Evolutionary conservation across 2,888 invertebrate species (phyloP).

Genomic region (Epirrhoe alternata): DNA sequence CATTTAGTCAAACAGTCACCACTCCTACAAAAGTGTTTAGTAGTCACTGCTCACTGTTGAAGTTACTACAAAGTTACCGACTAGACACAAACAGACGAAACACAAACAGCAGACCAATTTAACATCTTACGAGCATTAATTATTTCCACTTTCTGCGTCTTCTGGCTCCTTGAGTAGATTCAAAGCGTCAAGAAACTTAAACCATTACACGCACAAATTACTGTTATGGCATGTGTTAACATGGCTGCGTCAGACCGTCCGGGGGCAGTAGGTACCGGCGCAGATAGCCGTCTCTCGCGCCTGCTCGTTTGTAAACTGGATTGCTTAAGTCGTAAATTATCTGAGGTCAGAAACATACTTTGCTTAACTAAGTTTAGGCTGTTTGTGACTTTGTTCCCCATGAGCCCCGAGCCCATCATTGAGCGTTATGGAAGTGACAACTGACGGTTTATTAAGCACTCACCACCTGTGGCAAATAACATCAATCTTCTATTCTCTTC

Average conservation of each 20-base stretch:
- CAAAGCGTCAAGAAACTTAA: constrained; percentile 62
- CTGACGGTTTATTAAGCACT: constrained; percentile 49
- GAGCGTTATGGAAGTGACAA: constrained; percentile 63
- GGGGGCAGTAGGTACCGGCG: constrained; percentile 58
- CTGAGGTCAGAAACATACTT: constrained; percentile 71
- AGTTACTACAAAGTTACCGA: constrained; percentile 43
- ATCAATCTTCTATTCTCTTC: constrained; percentile 31
- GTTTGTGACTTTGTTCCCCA: constrained; percentile 68
- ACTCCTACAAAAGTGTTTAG: constrained; percentile 34
- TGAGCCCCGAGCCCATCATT: constrained; percentile 52
- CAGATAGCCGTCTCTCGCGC: constrained; percentile 57
- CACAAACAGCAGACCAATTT: constrained; percentile 46
- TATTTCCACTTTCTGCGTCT: constrained; percentile 49
- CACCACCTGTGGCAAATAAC: constrained; percentile 20
- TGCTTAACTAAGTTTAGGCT: constrained; percentile 63
- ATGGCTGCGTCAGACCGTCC: constrained; percentile 61
- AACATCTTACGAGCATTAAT: constrained; percentile 47
- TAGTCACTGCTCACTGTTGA: constrained; percentile 40
- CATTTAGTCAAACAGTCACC: constrained; percentile 34
- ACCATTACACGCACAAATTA: constrained; percentile 70
- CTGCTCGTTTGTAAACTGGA: constrained; percentile 66
- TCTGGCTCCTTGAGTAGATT: constrained; percentile 54
- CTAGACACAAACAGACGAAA: constrained; percentile 46
- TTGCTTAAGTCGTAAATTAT: constrained; percentile 76
- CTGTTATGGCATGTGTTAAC: constrained; percentile 63